Percentiles rank a stretch among this genome's conserved stretches.
Evolutionary conservation across 2,113 vertebrate species (phyloP).

Genomic region (Pelecanus crispus): DNA sequence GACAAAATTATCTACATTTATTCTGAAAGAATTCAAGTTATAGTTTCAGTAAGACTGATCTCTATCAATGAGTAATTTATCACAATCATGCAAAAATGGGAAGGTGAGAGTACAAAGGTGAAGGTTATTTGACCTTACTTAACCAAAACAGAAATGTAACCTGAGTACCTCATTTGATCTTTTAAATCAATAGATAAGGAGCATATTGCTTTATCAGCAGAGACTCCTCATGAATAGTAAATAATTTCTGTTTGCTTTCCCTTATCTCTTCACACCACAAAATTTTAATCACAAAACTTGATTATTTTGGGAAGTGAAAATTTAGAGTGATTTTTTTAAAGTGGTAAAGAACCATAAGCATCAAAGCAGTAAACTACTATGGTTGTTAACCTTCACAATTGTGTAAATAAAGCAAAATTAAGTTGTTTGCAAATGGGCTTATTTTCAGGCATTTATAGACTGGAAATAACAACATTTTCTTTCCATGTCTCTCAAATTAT

Average conservation of each 20-base stretch:
- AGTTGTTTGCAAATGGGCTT: neutral
- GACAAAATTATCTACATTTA: neutral
- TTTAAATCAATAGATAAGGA: constrained; percentile 26
- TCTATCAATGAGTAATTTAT: constrained; percentile 35
- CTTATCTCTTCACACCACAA: neutral
- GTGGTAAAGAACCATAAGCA: neutral
- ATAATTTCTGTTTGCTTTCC: neutral
- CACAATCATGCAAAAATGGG: neutral
- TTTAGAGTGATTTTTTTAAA: neutral
- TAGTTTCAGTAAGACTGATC: neutral
- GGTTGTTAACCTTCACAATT: neutral
- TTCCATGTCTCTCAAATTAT: neutral
- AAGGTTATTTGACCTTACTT: constrained; percentile 36
- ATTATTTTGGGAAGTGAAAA: neutral
- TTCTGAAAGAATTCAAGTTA: neutral
- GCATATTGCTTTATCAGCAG: neutral
- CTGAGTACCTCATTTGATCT: constrained; percentile 10
- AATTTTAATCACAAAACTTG: neutral
- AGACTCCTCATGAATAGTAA: neutral
- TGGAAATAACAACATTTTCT: neutral
- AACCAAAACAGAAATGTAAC: constrained; percentile 44
- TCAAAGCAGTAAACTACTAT: neutral
- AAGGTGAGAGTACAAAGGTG: constrained; percentile 8
- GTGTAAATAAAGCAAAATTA: neutral
- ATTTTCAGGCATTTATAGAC: neutral